These are phyloP conservation scores for Brenthis ino DNA, from an alignment of 2,888 invertebrate species.

Conservation along the genomic window DNA sequence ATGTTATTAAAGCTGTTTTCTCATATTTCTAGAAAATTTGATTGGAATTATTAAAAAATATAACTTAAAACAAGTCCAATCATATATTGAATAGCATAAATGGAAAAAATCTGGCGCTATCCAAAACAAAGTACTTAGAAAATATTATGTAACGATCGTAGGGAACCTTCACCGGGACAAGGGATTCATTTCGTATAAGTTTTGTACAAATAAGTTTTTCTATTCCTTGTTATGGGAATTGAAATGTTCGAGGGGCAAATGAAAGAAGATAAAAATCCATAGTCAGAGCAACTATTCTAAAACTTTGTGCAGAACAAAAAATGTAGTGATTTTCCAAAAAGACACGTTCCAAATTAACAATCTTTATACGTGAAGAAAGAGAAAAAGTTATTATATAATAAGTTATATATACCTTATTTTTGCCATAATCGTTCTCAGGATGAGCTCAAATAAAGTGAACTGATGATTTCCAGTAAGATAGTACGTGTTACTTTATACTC, in stretches of 20 bases:
- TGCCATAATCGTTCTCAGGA: too few relatives aligned
- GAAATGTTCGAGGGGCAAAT: conserved; percentile 17
- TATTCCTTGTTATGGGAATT: conserved; percentile 24
- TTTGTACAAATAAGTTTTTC: conserved; percentile 31
- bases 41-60: neutral
- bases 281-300: neutral
- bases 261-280: neutral
- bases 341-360: too few relatives aligned
- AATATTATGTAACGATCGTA: conserved; percentile 23
- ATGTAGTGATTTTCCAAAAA: neutral
- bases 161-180: conserved; percentile 8
- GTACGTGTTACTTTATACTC: too few relatives aligned
- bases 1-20: too few relatives aligned
- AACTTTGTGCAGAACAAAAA: neutral
- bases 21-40: too few relatives aligned
- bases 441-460: too few relatives aligned
- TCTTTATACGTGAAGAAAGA: neutral
- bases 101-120: neutral
- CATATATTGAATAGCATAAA: neutral
- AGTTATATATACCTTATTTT: too few relatives aligned
- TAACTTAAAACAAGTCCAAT: neutral
- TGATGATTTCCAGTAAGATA: too few relatives aligned
- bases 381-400: neutral
- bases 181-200: conserved; percentile 23
- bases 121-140: conserved; percentile 10